phyloP scores from a whole-genome alignment of 1,140 invertebrate genomes.

The Vanessa tameamea region DNA sequence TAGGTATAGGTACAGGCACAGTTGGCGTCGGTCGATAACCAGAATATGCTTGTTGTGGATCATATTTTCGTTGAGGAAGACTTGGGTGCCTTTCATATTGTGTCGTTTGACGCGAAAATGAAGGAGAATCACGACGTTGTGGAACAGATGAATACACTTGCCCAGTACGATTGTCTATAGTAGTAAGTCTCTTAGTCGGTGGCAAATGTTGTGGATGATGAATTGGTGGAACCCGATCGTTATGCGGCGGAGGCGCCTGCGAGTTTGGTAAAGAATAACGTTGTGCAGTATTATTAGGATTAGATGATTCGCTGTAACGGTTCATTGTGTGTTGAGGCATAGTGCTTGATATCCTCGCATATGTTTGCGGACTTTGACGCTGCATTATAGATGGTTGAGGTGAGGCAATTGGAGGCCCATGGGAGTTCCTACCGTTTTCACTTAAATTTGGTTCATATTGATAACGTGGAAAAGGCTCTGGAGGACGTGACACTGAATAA shows the following conservation, averaged over 20 bases:
- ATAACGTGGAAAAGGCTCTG: constrained; percentile 61
- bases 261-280: constrained; percentile 57
- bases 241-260: constrained; percentile 68
- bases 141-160: constrained; percentile 55
- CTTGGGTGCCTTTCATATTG: constrained; percentile 69
- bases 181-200: constrained; percentile 48
- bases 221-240: constrained; percentile 72
- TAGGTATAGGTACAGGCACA: constrained; percentile 52
- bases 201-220: constrained; percentile 65
- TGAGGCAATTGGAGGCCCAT: constrained; percentile 54
- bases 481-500: constrained; percentile 61
- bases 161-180: constrained; percentile 53
- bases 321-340: constrained; percentile 60
- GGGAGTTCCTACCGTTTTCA: constrained; percentile 57
- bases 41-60: constrained; percentile 72
- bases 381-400: constrained; percentile 64
- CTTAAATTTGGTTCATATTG: constrained; percentile 60
- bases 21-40: constrained; percentile 63
- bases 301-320: constrained; percentile 58
- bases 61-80: constrained; percentile 66
- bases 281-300: constrained; percentile 58
- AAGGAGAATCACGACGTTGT: constrained; percentile 60
- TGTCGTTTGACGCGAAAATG: constrained; percentile 48
- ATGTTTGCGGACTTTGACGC: constrained; percentile 70
- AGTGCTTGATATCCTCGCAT: constrained; percentile 62